Evolutionary conservation across 2,113 vertebrate genomes (phyloP).

Genomic region (Hippotragus niger): DNA sequence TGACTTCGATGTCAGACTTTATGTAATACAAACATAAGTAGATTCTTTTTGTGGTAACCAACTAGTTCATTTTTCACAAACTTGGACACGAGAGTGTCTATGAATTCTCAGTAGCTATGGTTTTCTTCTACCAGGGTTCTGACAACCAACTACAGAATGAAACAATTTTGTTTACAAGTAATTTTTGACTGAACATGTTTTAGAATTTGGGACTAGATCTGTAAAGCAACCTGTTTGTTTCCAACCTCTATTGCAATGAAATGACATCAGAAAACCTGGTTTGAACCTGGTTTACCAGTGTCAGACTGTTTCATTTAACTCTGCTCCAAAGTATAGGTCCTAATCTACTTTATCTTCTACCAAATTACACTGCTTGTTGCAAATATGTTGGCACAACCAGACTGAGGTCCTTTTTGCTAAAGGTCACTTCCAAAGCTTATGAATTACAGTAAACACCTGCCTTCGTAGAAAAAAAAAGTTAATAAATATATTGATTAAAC

Average conservation of each 20-base stretch:
- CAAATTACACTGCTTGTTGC: not conserved
- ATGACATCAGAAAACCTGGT: not conserved
- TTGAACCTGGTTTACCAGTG: not conserved
- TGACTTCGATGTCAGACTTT: not conserved
- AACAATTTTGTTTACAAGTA: not conserved
- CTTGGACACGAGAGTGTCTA: not conserved
- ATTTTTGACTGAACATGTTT: not conserved
- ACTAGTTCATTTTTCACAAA: not conserved
- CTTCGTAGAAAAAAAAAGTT: not conserved
- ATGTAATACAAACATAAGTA: not conserved
- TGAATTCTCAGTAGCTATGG: not conserved
- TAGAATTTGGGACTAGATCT: not conserved
- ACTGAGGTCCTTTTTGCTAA: not conserved
- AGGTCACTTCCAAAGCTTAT: not conserved
- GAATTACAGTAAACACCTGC: not conserved
- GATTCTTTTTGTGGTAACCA: not conserved
- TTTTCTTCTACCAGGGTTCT: not conserved
- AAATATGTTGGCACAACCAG: not conserved
- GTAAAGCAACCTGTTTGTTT: not conserved
- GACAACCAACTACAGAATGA: not conserved
- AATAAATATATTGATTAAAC: not conserved
- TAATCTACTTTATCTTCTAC: not conserved
- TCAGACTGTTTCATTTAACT: not conserved
- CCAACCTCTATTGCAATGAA: not conserved
- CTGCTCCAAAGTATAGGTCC: not conserved